Percentiles rank a stretch among this genome's conserved stretches.
Conservation (phyloP, 2,888 invertebrate species). For the Megaustenia siamemsis region DNA sequence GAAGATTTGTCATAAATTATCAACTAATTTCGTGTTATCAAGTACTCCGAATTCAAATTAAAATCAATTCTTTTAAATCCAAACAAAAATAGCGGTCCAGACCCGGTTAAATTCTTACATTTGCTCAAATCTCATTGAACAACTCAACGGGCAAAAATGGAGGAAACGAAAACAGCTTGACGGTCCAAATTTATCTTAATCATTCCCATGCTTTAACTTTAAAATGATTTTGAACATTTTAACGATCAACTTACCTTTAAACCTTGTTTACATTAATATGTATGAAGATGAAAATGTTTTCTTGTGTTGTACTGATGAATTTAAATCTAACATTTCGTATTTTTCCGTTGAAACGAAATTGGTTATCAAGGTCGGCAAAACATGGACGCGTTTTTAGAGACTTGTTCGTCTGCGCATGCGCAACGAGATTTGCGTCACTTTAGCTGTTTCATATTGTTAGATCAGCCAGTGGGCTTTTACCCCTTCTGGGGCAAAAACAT, state of each 20-base stretch:
- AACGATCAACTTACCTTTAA: slow-evolving; percentile 34
- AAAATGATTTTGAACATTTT: neutral
- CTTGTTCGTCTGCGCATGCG: slow-evolving; percentile 42
- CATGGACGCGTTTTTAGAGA: slow-evolving; percentile 50
- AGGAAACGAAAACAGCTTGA: slow-evolving; percentile 54
- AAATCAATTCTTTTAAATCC: slow-evolving; percentile 45
- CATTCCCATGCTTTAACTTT: neutral
- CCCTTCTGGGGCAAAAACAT: too few relatives aligned
- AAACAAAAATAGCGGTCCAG: slow-evolving; percentile 48
- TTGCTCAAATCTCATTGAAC: slow-evolving; percentile 57
- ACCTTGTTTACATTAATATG: neutral
- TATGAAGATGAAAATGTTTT: neutral
- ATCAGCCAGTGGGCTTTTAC: too few relatives aligned
- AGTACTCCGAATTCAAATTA: neutral
- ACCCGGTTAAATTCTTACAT: slow-evolving; percentile 59
- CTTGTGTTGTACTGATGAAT: neutral
- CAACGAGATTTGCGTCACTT: slow-evolving; percentile 32
- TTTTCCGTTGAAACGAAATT: slow-evolving; percentile 51
- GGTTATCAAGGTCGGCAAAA: slow-evolving; percentile 50
- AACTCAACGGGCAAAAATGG: slow-evolving; percentile 62
- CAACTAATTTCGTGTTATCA: neutral
- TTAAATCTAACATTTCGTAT: slow-evolving; percentile 39
- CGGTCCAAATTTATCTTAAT: slow-evolving; percentile 19
- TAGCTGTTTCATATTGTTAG: too few relatives aligned
- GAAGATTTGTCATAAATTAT: neutral